Evolutionary conservation across 2,113 vertebrate genomes (phyloP), one percentile per base, ranked within the genome.

Genomic region (Misgurnus anguillicaudatus): DNA sequence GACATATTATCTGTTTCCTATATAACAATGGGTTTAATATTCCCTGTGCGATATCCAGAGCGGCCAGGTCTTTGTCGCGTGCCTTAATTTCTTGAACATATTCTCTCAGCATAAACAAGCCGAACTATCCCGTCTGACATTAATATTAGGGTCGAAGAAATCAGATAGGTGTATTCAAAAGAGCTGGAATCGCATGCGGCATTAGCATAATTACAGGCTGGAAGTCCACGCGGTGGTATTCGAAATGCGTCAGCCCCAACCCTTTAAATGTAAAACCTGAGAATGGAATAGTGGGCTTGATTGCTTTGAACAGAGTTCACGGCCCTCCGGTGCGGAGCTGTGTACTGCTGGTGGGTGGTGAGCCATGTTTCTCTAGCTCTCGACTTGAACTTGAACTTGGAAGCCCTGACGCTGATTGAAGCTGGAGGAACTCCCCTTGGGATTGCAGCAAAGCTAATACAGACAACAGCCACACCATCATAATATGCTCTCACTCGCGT

Each of bases 181-280:
- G 85, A 93, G 94, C 95, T 95, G 92, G 91, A 90, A 93, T 95
- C 94, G 95, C 95, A 95, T 95, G 97, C 97, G 95, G 94, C 95
- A 96, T 98, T 98, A 96, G 92, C 96, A 96, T 97, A 96, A 98
- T 98, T 97, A 98, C 93, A 94, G 95, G 93, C 91, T 92, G 96
- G 75, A 89, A 91, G 89, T 87, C 88, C 71, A 78, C 38, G 62
- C 61, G 63, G 67, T 48, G 38, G 55, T 70, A 48, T 78, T 64
- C 45, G 51, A 76, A 76, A 76, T 14, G 74, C 61, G 51, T 61
- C 73, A 13, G 24, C 58, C 60, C 45, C 58, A 75, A 63, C 61
- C 61, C 61, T 76, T 53, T 53, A 76, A 65, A 76, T 76, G 74
- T 76, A 64, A 76, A 76, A 65, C 74, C 74, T 65, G 61, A 64